A percentile compares a stretch with the other conserved stretches of the same genome.
These are phyloP conservation scores for Poecilia gillii DNA, from an alignment of 2,797 vertebrate genomes.

Conservation along the genomic window DNA sequence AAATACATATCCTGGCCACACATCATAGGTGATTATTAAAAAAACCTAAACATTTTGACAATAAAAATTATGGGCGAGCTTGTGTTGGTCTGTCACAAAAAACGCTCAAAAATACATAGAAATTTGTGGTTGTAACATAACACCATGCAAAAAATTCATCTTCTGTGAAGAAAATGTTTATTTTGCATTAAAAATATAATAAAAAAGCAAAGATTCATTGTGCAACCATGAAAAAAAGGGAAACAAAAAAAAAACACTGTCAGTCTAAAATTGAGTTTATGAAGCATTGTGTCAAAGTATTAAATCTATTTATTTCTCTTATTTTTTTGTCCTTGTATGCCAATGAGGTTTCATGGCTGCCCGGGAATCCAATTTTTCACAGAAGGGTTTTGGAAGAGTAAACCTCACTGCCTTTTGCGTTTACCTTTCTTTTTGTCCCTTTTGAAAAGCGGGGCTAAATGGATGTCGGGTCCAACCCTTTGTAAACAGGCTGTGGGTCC, in stretches of 20 bases:
- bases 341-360: constrained; percentile 55
- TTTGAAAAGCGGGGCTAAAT: constrained; percentile 65
- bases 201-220: background rate
- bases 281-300: constrained; percentile 15
- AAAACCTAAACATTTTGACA: background rate
- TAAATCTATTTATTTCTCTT: constrained; percentile 30
- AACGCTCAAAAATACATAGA: background rate
- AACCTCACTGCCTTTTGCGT: constrained; percentile 40
- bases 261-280: constrained; percentile 27
- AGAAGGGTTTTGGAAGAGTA: constrained; percentile 44
- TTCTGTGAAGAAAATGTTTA: background rate
- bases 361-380: constrained; percentile 66
- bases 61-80: background rate
- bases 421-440: constrained; percentile 48
- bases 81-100: background rate
- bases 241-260: background rate
- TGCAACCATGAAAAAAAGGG: background rate
- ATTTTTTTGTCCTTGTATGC: constrained; percentile 44
- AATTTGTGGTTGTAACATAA: background rate
- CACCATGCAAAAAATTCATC: background rate
- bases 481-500: constrained; percentile 65
- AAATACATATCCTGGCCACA: background rate
- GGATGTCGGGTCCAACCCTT: constrained; percentile 60
- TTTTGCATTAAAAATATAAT: background rate
- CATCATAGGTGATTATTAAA: background rate